A percentile compares a stretch with the other conserved stretches of the same genome.
Conservation (phyloP, 2,797 vertebrate genomes). For the Tokudaia muenninki region DNA sequence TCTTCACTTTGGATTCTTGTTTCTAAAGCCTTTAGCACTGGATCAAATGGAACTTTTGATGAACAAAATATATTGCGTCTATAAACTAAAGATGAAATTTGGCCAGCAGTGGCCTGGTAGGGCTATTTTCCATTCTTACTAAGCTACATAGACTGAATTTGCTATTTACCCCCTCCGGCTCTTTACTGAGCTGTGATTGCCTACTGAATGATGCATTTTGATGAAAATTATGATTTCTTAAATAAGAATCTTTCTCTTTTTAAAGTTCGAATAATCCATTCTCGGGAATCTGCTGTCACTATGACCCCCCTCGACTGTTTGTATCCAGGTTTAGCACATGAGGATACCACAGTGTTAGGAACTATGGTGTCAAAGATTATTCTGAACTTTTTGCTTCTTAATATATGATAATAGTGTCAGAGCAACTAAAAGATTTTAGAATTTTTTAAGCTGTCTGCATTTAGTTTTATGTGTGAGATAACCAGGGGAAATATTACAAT, state of each 20-base stretch:
- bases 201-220: constrained; percentile 20
- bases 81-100: constrained; percentile 31
- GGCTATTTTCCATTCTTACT: neutral
- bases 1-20: constrained; percentile 22
- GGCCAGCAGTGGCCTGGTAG: neutral
- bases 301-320: neutral
- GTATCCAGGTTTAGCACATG: neutral
- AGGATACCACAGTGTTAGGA: neutral
- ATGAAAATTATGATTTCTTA: neutral
- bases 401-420: neutral
- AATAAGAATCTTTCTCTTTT: neutral
- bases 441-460: neutral
- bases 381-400: neutral
- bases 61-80: constrained; percentile 25
- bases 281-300: neutral
- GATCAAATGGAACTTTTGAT: constrained; percentile 30
- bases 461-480: constrained; percentile 16
- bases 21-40: constrained; percentile 50
- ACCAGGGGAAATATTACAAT: neutral
- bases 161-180: neutral
- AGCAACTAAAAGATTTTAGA: constrained; percentile 25
- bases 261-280: constrained; percentile 8
- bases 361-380: neutral
- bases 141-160: neutral
- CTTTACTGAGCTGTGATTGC: neutral